These are phyloP conservation scores for Germaria angustata DNA, from an alignment of 2,888 invertebrate species.

Conservation along the genomic window DNA sequence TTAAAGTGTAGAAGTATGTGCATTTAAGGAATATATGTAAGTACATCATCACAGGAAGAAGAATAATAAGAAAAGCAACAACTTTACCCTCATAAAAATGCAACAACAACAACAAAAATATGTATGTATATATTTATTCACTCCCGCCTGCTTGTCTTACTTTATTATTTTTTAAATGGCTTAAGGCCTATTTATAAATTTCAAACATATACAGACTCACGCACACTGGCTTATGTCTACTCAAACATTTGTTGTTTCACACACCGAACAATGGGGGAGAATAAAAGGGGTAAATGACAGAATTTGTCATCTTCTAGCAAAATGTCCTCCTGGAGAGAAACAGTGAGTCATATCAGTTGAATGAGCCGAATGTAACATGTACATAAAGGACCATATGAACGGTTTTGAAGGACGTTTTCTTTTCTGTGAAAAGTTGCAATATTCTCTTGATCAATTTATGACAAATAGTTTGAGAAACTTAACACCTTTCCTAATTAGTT, in stretches of 20 bases:
- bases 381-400: neutral
- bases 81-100: constrained; percentile 51
- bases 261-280: neutral
- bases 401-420: too few relatives aligned
- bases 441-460: too few relatives aligned
- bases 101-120: neutral
- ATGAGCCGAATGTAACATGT: neutral
- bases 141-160: neutral
- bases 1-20: neutral
- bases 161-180: constrained; percentile 35
- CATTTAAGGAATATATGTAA: constrained; percentile 7
- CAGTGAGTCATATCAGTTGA: neutral
- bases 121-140: neutral
- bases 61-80: neutral
- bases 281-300: constrained; percentile 29
- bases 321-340: neutral
- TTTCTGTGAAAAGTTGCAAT: too few relatives aligned
- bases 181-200: constrained; percentile 62
- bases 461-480: too few relatives aligned
- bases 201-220: constrained; percentile 11
- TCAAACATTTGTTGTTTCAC: constrained; percentile 7
- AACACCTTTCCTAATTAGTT: too few relatives aligned
- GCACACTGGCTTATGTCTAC: neutral
- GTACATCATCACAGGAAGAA: neutral
- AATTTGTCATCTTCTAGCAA: constrained; percentile 49